Percentiles rank a stretch among this genome's conserved stretches.
Evolutionary conservation across 2,888 invertebrate species (phyloP).

Genomic region (Zaprionus lineosus): DNA sequence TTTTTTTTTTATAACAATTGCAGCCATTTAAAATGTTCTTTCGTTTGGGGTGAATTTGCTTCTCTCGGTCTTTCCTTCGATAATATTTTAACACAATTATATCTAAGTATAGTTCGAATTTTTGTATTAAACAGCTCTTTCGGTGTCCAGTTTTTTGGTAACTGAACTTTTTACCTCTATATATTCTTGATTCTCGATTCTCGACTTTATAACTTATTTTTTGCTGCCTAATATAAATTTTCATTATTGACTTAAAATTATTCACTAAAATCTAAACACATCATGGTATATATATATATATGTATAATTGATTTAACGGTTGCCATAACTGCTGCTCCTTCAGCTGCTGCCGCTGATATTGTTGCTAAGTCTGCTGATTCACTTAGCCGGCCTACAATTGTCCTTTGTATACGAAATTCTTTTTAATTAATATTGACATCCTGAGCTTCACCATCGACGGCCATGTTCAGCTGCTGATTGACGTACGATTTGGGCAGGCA

Average conservation of each 20-base stretch:
- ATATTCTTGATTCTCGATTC: no score
- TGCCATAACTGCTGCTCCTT: slow-evolving; percentile 25
- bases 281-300: slow-evolving; percentile 44
- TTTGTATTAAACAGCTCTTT: slow-evolving; percentile 34
- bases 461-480: slow-evolving; percentile 81
- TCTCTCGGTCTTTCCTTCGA: no score
- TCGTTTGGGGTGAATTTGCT: no score
- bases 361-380: slow-evolving; percentile 21
- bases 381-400: background rate
- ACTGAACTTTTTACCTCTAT: slow-evolving; percentile 5
- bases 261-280: slow-evolving; percentile 67
- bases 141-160: background rate
- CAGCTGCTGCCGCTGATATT: slow-evolving; percentile 29
- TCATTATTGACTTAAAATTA: slow-evolving; percentile 67
- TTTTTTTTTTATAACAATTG: slow-evolving; percentile 11
- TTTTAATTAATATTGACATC: slow-evolving; percentile 80
- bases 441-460: slow-evolving; percentile 80
- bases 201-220: no score
- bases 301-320: slow-evolving; percentile 46
- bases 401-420: slow-evolving; percentile 39
- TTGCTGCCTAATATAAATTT: slow-evolving; percentile 47
- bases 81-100: slow-evolving; percentile 39
- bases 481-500: slow-evolving; percentile 93
- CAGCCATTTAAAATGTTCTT: slow-evolving; percentile 36
- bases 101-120: slow-evolving; percentile 46